These are phyloP conservation scores for Engystomops pustulosus DNA, from an alignment of 2,113 vertebrate genomes.

Conservation along the genomic window DNA sequence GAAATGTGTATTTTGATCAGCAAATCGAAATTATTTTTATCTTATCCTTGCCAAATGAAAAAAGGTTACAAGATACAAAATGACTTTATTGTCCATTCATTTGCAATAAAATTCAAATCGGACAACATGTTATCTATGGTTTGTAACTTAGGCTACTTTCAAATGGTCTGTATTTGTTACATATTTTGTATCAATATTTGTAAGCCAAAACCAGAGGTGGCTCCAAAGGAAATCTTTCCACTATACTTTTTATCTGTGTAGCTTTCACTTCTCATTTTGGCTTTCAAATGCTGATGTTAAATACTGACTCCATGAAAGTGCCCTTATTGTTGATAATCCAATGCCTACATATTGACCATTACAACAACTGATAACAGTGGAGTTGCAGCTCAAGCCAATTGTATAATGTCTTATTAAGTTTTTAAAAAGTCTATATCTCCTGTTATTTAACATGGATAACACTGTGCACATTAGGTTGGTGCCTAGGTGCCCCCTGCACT, in stretches of 20 bases:
- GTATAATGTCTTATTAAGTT: neutral
- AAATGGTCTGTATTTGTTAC: no score
- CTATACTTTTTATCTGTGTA: no score
- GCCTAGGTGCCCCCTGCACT: neutral
- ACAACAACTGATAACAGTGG: neutral
- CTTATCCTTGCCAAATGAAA: neutral
- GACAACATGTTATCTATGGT: no score
- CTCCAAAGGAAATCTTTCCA: no score
- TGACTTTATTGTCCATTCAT: neutral
- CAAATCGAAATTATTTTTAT: slow-evolving; percentile 59
- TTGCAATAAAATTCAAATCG: neutral
- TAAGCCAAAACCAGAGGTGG: no score
- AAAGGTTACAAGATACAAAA: slow-evolving; percentile 41
- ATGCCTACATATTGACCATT: neutral
- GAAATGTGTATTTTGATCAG: slow-evolving; percentile 62
- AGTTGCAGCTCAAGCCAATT: neutral
- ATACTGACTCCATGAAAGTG: no score
- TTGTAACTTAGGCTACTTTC: neutral
- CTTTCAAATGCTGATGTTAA: no score
- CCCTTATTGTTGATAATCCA: no score
- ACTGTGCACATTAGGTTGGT: neutral
- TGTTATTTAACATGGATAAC: neutral
- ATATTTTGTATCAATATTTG: no score
- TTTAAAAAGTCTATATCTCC: neutral
- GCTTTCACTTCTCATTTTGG: no score